These are phyloP conservation scores for Pseudorhiza aurosa DNA, from an alignment of 30 jellyfish, hydroid and myxozoan genomes.

Conservation along the genomic window DNA sequence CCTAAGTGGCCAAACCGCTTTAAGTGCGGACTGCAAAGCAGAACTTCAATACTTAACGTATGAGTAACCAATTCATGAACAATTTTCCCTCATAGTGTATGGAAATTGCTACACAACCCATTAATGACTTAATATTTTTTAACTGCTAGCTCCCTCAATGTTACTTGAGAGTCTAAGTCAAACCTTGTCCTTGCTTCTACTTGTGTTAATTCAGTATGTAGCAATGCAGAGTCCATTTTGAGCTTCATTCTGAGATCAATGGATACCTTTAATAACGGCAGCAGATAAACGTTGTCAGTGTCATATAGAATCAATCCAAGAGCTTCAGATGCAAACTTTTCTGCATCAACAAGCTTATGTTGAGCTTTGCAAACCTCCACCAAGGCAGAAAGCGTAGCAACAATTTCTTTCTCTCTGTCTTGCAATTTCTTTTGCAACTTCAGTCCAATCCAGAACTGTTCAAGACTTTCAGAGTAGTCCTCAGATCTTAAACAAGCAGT, in stretches of 20 bases:
- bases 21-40: no score
- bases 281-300: slow-evolving; percentile 50
- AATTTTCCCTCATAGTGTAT: no score
- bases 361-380: slow-evolving; percentile 79
- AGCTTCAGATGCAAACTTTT: slow-evolving; percentile 77
- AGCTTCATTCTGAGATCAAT: slow-evolving; percentile 74
- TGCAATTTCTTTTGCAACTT: slow-evolving; percentile 82
- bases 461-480: slow-evolving; percentile 54
- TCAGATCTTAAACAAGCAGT: slow-evolving; percentile 73
- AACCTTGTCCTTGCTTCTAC: slow-evolving; percentile 40
- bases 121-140: slow-evolving; percentile 46
- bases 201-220: slow-evolving; percentile 52
- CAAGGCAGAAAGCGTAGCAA: slow-evolving; percentile 74
- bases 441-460: slow-evolving; percentile 68
- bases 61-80: no score
- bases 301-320: slow-evolving; percentile 68
- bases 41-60: no score
- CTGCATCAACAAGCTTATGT: slow-evolving; percentile 65
- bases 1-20: no score
- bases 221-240: slow-evolving; percentile 40
- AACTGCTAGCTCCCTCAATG: slow-evolving; percentile 80
- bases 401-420: slow-evolving; percentile 35
- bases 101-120: no score
- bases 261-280: slow-evolving; percentile 67
- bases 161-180: slow-evolving; percentile 61